Conservation (phyloP, 2,113 vertebrate species). For the Erinaceus europaeus region DNA sequence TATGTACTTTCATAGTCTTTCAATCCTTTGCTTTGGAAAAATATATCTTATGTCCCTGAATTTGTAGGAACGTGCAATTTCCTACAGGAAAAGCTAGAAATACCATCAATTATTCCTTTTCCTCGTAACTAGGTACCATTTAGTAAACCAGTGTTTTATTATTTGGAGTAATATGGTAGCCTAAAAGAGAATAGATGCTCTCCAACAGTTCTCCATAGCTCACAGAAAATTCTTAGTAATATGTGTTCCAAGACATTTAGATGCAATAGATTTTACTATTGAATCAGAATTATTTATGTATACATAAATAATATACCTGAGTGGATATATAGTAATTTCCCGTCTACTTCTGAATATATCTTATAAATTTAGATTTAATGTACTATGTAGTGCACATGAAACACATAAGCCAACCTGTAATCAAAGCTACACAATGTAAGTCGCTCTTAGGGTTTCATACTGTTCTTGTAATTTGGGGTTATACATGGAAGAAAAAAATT, state of each 20-base stretch:
- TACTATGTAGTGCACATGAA: background rate
- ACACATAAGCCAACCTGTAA: background rate
- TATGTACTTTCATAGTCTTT: background rate
- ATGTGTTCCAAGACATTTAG: background rate
- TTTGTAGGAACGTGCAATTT: conserved; percentile 46
- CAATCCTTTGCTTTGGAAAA: conserved; percentile 39
- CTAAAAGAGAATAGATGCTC: background rate
- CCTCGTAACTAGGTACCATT: background rate
- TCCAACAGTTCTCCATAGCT: background rate
- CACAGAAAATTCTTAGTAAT: background rate
- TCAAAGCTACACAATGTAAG: conserved; percentile 7
- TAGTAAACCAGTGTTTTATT: conserved; percentile 1
- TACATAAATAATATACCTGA: background rate
- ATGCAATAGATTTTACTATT: background rate
- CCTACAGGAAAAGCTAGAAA: conserved; percentile 27
- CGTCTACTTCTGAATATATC: background rate
- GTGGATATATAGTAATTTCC: background rate
- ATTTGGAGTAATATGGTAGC: background rate
- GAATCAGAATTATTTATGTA: background rate
- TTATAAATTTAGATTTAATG: background rate
- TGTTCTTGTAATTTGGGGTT: conserved; percentile 1
- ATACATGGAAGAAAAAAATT: background rate
- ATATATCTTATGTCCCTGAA: background rate
- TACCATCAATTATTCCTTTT: conserved; percentile 25
- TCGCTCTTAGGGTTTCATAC: background rate